Evolutionary conservation across 1,140 invertebrate genomes (phyloP), one percentile per base, ranked within the genome.

Genomic region (Cataglyphis hispanica): DNA sequence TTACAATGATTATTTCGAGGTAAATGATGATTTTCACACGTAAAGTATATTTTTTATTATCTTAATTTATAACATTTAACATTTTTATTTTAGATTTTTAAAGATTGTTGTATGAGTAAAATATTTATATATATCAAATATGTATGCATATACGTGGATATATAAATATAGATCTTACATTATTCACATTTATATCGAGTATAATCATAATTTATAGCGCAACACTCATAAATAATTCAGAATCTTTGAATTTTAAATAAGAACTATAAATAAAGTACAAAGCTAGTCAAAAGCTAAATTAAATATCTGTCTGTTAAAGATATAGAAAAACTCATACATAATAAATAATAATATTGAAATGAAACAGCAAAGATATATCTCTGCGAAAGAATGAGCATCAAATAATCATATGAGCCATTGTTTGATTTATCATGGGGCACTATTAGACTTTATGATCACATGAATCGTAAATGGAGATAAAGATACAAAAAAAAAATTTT

Each of bases 401-500:
- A 74, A 77, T 16, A 66, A 86, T 84, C 34, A 77, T 89, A 61
- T 11, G n/a, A 19, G 27, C 22, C 25, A 58, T 19, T 5, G 40
- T 60, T 85, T 76, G 74, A 89, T 50, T 89, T 80, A 86, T 84
- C 66, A 22, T 43, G 85, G 78, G 85, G 78, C 56, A 76, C 76
- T 84, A 72, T 40, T 84, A 84, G 25, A 61, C 78, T 87, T 89
- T 90, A 58, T 11, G 27, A 37, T 53, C 50, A 43, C 34, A n/a
- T 61, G 63, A 34, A 34, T 75, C 74, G 69, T 90, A 89, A 90
- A 89, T 81, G 31, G 27, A 58, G 61, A 85, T 50, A 56, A 34
- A 34, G 56, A 34, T 25, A 77, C 22, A 27, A 58, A 56, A 61
- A 84, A 63, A 89, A 87, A 85, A 89, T 90, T 87, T 87, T 89